These are phyloP conservation scores for Crotophaga sulcirostris DNA, from an alignment of 2,113 vertebrate genomes.

Conservation along the genomic window DNA sequence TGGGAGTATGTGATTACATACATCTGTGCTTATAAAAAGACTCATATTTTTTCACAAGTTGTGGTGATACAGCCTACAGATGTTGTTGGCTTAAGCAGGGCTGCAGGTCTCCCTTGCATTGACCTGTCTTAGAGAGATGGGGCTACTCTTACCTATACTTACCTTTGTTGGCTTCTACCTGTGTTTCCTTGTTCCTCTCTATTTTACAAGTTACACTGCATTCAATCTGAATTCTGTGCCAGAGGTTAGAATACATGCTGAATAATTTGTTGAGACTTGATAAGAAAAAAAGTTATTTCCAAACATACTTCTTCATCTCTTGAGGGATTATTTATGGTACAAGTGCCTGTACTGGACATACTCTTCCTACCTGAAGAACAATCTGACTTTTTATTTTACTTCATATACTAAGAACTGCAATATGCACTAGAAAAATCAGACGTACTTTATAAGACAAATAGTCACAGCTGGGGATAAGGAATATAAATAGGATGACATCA, in stretches of 20 bases:
- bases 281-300: neutral
- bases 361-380: slow-evolving; percentile 21
- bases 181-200: neutral
- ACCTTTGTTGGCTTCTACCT: neutral
- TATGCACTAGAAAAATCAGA: slow-evolving; percentile 40
- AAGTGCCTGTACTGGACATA: neutral
- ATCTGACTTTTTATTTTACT: slow-evolving; percentile 27
- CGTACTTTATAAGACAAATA: slow-evolving; percentile 58
- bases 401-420: neutral
- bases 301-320: neutral
- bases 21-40: neutral
- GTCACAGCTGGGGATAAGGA: slow-evolving; percentile 46
- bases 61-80: neutral
- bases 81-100: neutral
- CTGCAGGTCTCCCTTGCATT: neutral
- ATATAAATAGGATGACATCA: slow-evolving; percentile 63
- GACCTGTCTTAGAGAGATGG: neutral
- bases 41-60: neutral
- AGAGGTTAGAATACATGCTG: neutral
- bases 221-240: neutral
- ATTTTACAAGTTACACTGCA: neutral
- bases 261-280: neutral
- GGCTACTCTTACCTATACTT: rapidly evolving
- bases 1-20: neutral
- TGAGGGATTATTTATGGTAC: neutral